These are phyloP conservation scores for Catharus fuscescens DNA, from an alignment of 2,113 vertebrate genomes.

Conservation along the genomic window DNA sequence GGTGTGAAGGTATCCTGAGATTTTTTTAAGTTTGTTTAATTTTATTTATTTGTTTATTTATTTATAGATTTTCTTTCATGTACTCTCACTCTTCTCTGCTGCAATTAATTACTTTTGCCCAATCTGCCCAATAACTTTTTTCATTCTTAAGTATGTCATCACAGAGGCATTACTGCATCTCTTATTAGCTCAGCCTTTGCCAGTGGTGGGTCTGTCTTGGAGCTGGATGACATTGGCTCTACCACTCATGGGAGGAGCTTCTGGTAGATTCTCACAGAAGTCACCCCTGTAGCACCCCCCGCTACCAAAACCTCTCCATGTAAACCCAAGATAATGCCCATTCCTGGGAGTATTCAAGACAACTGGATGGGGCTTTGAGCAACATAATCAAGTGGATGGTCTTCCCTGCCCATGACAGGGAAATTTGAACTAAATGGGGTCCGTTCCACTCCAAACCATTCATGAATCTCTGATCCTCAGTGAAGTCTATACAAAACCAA, in stretches of 20 bases:
- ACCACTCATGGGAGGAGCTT: background rate
- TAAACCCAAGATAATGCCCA: background rate
- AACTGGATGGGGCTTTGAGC: background rate
- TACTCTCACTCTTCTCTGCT: background rate
- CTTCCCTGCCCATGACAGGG: background rate
- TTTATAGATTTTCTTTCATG: background rate
- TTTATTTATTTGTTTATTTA: too few relatives aligned
- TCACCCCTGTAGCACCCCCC: rapidly evolving
- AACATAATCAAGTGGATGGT: background rate
- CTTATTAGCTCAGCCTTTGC: background rate
- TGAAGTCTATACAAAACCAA: background rate
- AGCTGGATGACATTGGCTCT: rapidly evolving
- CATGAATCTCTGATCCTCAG: background rate
- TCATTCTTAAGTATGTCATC: background rate
- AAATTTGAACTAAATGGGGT: background rate
- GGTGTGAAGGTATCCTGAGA: background rate
- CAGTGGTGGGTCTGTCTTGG: background rate
- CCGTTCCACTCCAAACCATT: background rate
- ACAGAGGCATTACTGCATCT: background rate
- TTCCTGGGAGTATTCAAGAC: background rate
- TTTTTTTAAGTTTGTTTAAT: too few relatives aligned
- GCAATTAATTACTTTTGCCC: background rate
- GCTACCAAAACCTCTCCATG: background rate
- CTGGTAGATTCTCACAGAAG: background rate
- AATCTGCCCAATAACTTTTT: background rate